Conservation (phyloP, 23 tunicate genomes). For the Oikopleura albicans region DNA sequence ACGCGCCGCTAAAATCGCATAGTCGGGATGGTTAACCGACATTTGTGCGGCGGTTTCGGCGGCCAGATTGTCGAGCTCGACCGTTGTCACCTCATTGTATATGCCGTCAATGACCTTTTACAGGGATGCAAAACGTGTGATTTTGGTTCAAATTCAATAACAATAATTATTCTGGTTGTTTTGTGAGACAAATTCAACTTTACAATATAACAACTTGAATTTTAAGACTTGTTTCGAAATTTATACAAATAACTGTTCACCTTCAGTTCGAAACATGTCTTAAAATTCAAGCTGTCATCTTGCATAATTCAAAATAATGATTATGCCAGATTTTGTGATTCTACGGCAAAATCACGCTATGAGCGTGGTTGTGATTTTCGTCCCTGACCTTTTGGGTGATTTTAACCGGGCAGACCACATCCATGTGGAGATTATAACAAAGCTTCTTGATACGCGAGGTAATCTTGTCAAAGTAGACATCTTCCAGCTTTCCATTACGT, state of each 20-base stretch:
- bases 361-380: too few species aligned
- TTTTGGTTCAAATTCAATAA: too few species aligned
- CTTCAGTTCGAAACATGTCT: too few species aligned
- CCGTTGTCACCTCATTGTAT: slow-evolving; percentile 88
- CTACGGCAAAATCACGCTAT: too few species aligned
- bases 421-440: slow-evolving; percentile 87
- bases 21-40: slow-evolving; percentile 98
- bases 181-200: background rate
- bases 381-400: background rate
- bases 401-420: slow-evolving; percentile 52
- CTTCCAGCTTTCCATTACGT: slow-evolving; percentile 61
- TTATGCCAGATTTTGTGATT: too few species aligned
- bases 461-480: slow-evolving; percentile 87
- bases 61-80: slow-evolving; percentile 72
- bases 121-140: background rate
- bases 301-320: too few species aligned
- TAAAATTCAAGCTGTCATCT: too few species aligned
- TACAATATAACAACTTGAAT: too few species aligned
- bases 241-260: too few species aligned
- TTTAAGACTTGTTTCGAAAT: too few species aligned
- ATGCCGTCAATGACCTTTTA: slow-evolving; percentile 78
- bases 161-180: background rate
- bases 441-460: slow-evolving; percentile 82
- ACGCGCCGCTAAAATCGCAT: slow-evolving; percentile 97
- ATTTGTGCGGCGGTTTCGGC: slow-evolving; percentile 97